Base-by-base conservation (phyloP, 2,113 vertebrate genomes). In the Ploceus nigricollis region DNA sequence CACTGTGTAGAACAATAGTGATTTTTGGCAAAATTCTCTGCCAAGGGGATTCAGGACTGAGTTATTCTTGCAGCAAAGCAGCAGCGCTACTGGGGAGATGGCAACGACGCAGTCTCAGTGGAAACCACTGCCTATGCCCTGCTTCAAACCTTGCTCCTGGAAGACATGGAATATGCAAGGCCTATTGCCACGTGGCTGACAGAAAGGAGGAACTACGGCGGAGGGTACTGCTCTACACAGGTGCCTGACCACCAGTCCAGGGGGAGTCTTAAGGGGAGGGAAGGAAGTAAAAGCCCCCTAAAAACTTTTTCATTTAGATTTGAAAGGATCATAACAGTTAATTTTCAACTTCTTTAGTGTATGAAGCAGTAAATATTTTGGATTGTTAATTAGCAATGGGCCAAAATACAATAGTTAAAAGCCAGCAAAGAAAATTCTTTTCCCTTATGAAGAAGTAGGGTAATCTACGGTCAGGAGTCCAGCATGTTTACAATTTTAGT, bases 41-140 rank as follows among this genome's bases (percentile, higher is more conserved):
- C 18, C 5, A 27, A 77, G 24, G 20, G 8, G 30, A 73, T n/a
- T 95, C 21, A 80, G 40, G 27, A 13, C 11, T 70, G 66, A 51
- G 4, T 93, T 85, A 12, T 82, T 93, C 45, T 96, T 96, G 54
- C 96, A 97, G 96, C 14, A 88, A 96, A 72, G 35, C 70, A 95
- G 68, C 95, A 96, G 11, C 96, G 93, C 19, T 80, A 95, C 78
- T 97, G 95, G 96, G 96, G 96, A 50, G 70, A 77, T 0, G 90
- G 96, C 35, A 57, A 91, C 4, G 51, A 98, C 8, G 98, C 97
- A 4, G 51, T 97, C 48, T 97, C 98, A 0, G 88, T 99, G 82
- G 98, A 98, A 94, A 97, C 97, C 33, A 98, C 98, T 7, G 97
- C 98, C 48, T 98, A 98, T 18, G 98, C 98, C 23, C 95, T 99